Percentiles rank a stretch among this genome's conserved stretches.
Evolutionary conservation across 2,888 invertebrate species (phyloP).

Genomic region (Microctonus aethiopoides): DNA sequence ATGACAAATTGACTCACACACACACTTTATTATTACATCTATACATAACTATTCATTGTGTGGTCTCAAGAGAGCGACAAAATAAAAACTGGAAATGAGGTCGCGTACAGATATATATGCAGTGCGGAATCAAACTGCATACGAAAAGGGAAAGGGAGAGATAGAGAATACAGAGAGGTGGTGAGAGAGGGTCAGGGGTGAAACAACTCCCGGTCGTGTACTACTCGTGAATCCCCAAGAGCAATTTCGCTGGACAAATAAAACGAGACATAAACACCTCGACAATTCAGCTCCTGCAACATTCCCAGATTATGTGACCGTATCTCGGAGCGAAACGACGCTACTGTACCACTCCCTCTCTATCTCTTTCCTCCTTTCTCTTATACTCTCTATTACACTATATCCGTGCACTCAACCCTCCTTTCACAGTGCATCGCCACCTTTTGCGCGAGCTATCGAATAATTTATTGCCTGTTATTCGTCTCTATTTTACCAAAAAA

Average conservation of each 20-base stretch:
- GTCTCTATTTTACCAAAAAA: background rate
- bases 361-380: slow-evolving; percentile 3
- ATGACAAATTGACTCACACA: slow-evolving; percentile 2
- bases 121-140: slow-evolving; percentile 6
- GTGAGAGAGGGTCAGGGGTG: background rate
- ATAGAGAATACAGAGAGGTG: background rate
- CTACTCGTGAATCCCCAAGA: slow-evolving; percentile 25
- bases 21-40: slow-evolving; percentile 1
- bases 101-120: background rate
- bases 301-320: slow-evolving; percentile 35
- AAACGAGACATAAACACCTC: slow-evolving; percentile 36
- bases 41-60: slow-evolving; percentile 17
- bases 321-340: slow-evolving; percentile 30
- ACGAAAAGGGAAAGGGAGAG: slow-evolving; percentile 1
- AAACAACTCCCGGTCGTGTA: slow-evolving; percentile 22
- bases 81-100: slow-evolving; percentile 9
- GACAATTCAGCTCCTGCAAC: slow-evolving; percentile 34
- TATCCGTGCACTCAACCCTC: background rate
- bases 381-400: background rate
- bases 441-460: background rate
- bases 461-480: slow-evolving; percentile 14
- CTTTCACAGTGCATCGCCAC: background rate
- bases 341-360: no score
- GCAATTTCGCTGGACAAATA: slow-evolving; percentile 35
- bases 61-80: slow-evolving; percentile 1